Base-by-base conservation (phyloP, 53 echinoderm and acorn worm genomes). In the Hippasteria phrygiana region DNA sequence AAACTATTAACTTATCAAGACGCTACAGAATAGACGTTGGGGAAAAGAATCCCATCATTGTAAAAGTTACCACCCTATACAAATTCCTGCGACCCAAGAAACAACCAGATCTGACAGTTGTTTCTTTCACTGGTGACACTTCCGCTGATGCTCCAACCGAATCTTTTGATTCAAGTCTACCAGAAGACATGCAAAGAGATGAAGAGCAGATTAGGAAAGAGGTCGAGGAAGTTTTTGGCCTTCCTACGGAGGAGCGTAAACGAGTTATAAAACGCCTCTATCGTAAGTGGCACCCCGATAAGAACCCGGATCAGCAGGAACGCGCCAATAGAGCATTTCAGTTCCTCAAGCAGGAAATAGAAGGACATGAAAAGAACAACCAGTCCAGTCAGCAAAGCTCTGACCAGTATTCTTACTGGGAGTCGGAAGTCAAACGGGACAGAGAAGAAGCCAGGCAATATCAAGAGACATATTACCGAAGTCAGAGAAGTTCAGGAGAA, bases 311-410 rank as follows among this genome's bases (percentile, higher is more conserved):
- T 2, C 74, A 87, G 41, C 71, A 88, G 38, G 78, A 74, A 51
- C 37, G 87, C 73, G 87, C 89, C 1, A 78, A 63, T 35, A 87
- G 79, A 45, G 87, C 89, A 0, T 94, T 94, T 64, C 76, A 94
- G 82, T 89, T 81, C 80, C 71, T 94, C 0, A 72, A 89, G 62
- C 43, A 43, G 14, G 92, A 89, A 71, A 89, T 94, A 27, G 89
- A 84, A 6, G 38, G 88, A 34, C 65, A 77, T 18, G 78, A 88
- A 37, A 28, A 31, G 8, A 5, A 24, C 6, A 2, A 18, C 16
- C 11, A 63, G 67, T 13, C 20, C 24, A 20, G 29, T 0, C 4
- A 29, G 32, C 28, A 31, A 0, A 37, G 71, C 14, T 38, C 20
- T 63, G 65, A 42, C 40, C 55, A 32, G 18, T 88, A 66, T 39